A percentile compares a stretch with the other conserved stretches of the same genome.
These are phyloP conservation scores for Menidia menidia DNA, from an alignment of 2,797 vertebrate species.

Conservation along the genomic window DNA sequence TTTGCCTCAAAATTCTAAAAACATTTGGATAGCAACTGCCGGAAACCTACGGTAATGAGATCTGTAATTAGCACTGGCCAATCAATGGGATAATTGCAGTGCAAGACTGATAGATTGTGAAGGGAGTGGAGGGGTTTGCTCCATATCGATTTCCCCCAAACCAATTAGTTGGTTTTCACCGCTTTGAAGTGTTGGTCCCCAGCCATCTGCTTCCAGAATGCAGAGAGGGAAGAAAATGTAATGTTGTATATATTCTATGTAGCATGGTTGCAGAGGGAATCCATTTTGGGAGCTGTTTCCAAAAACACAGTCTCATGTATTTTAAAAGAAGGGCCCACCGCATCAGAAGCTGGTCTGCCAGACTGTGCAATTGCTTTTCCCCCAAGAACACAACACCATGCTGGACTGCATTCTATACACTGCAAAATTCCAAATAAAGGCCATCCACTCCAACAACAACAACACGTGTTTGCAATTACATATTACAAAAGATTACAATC, in stretches of 20 bases:
- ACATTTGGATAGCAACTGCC: constrained; percentile 49
- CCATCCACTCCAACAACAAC: no score
- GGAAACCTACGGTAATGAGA: constrained; percentile 76
- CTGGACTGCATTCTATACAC: no score
- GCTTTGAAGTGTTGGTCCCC: constrained; percentile 74
- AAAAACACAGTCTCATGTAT: background rate
- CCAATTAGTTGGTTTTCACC: constrained; percentile 82
- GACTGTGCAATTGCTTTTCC: no score
- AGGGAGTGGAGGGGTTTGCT: constrained; percentile 66
- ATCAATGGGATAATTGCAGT: constrained; percentile 83
- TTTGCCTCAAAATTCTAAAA: constrained; percentile 50
- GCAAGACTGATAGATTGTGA: constrained; percentile 73
- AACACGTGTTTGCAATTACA: no score
- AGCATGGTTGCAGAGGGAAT: constrained; percentile 39
- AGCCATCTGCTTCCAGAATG: constrained; percentile 76
- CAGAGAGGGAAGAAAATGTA: constrained; percentile 54
- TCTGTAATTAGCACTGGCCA: constrained; percentile 77
- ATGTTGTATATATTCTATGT: constrained; percentile 43
- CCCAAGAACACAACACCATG: no score
- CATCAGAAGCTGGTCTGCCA: no score
- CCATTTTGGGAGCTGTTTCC: constrained; percentile 48
- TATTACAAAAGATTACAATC: no score
- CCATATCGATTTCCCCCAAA: constrained; percentile 82
- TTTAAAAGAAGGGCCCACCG: background rate
- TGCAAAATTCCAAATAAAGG: no score